These are phyloP conservation scores for Ichneumoninae sp. DNA, from an alignment of 2,888 invertebrate genomes.

Conservation along the genomic window DNA sequence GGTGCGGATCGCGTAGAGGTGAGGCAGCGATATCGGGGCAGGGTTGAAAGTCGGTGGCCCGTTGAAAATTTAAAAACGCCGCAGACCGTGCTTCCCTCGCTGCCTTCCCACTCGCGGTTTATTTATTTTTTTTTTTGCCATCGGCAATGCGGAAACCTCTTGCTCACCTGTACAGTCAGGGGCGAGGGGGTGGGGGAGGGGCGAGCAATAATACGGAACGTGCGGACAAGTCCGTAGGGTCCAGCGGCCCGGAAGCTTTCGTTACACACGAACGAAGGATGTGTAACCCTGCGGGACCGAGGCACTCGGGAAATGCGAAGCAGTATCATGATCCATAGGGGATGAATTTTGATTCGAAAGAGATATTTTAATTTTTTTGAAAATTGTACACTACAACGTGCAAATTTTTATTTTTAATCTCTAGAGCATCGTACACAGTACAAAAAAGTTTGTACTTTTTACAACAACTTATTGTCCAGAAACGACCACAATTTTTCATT, in stretches of 20 bases:
- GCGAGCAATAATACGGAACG: slow-evolving; percentile 47
- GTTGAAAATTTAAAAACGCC: slow-evolving; percentile 69
- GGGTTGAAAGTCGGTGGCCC: slow-evolving; percentile 43
- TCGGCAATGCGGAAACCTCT: slow-evolving; percentile 46
- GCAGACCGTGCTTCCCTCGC: slow-evolving; percentile 55
- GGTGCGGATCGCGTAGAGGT: slow-evolving; percentile 48
- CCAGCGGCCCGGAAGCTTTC: slow-evolving; percentile 20
- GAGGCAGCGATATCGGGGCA: slow-evolving; percentile 9
- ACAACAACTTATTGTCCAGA: too few species aligned
- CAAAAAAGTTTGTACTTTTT: too few species aligned
- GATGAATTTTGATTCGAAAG: slow-evolving; percentile 23
- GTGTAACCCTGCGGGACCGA: slow-evolving; percentile 34
- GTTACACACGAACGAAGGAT: slow-evolving; percentile 49
- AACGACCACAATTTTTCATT: too few species aligned
- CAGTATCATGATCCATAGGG: neutral
- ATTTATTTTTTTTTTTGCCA: slow-evolving; percentile 26
- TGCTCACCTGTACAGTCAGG: slow-evolving; percentile 32
- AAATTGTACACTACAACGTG: neutral
- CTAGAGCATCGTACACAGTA: neutral
- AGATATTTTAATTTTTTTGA: neutral
- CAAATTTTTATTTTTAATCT: neutral
- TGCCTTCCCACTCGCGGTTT: neutral
- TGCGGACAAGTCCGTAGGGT: slow-evolving; percentile 28
- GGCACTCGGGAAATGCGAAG: neutral
- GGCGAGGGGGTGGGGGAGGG: neutral